Conservation (phyloP, 1,140 invertebrate genomes). For the Teleogryllus occipitalis region DNA sequence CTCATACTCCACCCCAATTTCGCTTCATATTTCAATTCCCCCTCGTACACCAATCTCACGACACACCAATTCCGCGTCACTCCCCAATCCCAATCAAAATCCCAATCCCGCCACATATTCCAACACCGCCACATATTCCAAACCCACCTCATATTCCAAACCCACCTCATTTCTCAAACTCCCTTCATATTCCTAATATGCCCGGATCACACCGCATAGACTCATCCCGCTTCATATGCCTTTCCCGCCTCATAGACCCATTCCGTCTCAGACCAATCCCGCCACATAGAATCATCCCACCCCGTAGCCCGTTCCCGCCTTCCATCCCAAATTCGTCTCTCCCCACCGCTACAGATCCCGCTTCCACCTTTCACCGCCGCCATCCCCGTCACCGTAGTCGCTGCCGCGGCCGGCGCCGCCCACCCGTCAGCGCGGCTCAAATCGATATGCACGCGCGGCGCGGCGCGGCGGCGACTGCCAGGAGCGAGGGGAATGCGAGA, state of each 20-base stretch:
- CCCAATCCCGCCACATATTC: not conserved
- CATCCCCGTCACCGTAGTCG: no score
- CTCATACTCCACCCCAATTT: no score
- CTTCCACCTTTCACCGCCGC: not conserved
- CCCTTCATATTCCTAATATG: not conserved
- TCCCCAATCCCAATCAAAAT: no score
- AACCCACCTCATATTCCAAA: not conserved
- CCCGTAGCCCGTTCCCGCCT: no score
- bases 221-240: not conserved
- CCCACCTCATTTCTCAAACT: not conserved
- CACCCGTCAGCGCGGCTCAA: not conserved
- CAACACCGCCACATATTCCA: not conserved
- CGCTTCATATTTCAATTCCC: no score
- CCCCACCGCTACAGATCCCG: no score
- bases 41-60: no score
- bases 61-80: no score
- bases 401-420: no score
- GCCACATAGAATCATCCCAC: not conserved
- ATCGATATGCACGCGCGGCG: not conserved
- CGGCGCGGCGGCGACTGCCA: not conserved
- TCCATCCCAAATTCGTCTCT: no score
- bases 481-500: not conserved
- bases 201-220: no score
- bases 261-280: not conserved
- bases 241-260: not conserved